A percentile compares a stretch with the other conserved stretches of the same genome.
Conservation (phyloP, 2,888 invertebrate genomes). For the Hoplodrina blanda region DNA sequence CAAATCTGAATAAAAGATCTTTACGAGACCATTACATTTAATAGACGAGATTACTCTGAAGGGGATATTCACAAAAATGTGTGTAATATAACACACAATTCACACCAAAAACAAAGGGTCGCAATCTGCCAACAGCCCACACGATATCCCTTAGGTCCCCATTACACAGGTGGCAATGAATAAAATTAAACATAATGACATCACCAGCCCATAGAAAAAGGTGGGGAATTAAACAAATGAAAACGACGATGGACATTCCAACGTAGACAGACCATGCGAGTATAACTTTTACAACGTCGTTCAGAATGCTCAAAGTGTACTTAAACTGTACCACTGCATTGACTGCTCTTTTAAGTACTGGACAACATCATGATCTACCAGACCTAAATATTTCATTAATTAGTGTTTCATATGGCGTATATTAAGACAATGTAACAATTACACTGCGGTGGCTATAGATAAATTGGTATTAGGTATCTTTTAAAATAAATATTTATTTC, state of each 20-base stretch:
- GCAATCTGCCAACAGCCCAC: slow-evolving; percentile 8
- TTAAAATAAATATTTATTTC: too few species aligned
- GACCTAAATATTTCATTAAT: too few species aligned
- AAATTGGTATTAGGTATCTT: too few species aligned
- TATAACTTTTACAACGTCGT: too few species aligned
- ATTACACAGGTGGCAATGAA: slow-evolving; percentile 50
- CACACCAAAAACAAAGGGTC: slow-evolving; percentile 7
- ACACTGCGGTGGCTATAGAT: too few species aligned
- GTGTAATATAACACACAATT: slow-evolving; percentile 36
- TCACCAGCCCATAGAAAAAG: slow-evolving; percentile 24
- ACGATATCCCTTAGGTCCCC: slow-evolving; percentile 1
- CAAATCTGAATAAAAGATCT: slow-evolving; percentile 22
- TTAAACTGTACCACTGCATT: not conserved
- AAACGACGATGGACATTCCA: not conserved
- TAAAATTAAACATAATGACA: slow-evolving; percentile 48
- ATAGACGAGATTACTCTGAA: slow-evolving; percentile 25
- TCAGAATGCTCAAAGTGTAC: not conserved
- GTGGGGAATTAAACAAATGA: slow-evolving; percentile 27
- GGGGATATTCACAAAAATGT: slow-evolving; percentile 23
- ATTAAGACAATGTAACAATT: too few species aligned
- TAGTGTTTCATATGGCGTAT: too few species aligned
- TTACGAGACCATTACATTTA: slow-evolving; percentile 39
- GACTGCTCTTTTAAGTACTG: not conserved
- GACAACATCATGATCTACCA: too few species aligned
- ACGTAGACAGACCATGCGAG: not conserved